Conservation (phyloP, 2,113 vertebrate genomes). For the Anguilla japonica region DNA sequence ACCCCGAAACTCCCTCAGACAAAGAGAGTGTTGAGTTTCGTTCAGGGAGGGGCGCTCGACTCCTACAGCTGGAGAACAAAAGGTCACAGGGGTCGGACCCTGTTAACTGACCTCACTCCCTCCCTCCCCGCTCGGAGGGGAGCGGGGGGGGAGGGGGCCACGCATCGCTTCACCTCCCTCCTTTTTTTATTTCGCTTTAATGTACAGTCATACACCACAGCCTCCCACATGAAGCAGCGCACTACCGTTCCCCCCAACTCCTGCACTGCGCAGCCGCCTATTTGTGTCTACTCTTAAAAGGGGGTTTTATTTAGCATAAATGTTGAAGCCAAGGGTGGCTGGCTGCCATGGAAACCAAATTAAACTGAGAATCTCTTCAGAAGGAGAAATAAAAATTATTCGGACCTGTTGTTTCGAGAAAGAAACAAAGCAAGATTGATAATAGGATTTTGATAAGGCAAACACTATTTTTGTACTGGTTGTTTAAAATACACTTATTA, state of each 20-base stretch:
- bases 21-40: slow-evolving; percentile 47
- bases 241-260: slow-evolving; percentile 51
- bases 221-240: slow-evolving; percentile 47
- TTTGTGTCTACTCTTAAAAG: slow-evolving; percentile 78
- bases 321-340: slow-evolving; percentile 78
- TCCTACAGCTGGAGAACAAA: slow-evolving; percentile 58
- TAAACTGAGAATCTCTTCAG: slow-evolving; percentile 79
- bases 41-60: slow-evolving; percentile 35
- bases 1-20: slow-evolving; percentile 40
- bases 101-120: slow-evolving; percentile 59
- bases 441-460: background rate
- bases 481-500: too few species aligned
- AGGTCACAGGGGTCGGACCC: slow-evolving; percentile 63
- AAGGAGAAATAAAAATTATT: slow-evolving; percentile 79
- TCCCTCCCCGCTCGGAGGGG: slow-evolving; percentile 37
- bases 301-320: slow-evolving; percentile 82
- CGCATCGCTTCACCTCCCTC: slow-evolving; percentile 33
- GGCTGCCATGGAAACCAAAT: slow-evolving; percentile 81
- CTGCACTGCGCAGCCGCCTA: slow-evolving; percentile 67
- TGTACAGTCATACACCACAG: slow-evolving; percentile 33
- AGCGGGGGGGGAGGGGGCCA: background rate
- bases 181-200: slow-evolving; percentile 57
- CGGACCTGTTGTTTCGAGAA: slow-evolving; percentile 68
- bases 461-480: background rate
- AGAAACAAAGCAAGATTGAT: slow-evolving; percentile 53